Evolutionary conservation across 1,140 invertebrate genomes (phyloP).

Genomic region (Anagrus nilaparvatae): DNA sequence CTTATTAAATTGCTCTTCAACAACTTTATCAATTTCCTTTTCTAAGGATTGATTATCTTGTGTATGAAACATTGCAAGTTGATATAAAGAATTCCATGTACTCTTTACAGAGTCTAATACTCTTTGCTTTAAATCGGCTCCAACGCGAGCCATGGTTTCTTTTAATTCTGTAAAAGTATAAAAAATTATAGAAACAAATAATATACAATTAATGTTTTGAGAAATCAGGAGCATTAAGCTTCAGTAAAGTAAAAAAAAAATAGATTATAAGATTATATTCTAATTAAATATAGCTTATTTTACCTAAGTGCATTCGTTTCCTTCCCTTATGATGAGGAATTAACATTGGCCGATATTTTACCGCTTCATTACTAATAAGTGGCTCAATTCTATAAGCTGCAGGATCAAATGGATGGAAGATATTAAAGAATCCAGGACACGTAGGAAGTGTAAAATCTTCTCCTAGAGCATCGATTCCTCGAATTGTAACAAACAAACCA

Average conservation of each 20-base stretch:
- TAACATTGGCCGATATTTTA: constrained; percentile 66
- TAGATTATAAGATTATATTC: background rate
- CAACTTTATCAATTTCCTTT: constrained; percentile 50
- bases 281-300: constrained; percentile 15
- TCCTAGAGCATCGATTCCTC: constrained; percentile 79
- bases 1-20: constrained; percentile 43
- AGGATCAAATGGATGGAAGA: constrained; percentile 95
- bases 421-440: constrained; percentile 87
- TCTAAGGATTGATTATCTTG: constrained; percentile 37
- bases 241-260: background rate
- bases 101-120: constrained; percentile 76
- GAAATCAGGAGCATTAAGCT: too few relatives aligned
- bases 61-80: constrained; percentile 42
- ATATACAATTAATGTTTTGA: background rate
- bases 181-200: background rate
- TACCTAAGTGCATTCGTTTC: constrained; percentile 92
- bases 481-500: constrained; percentile 89
- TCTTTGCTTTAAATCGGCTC: constrained; percentile 83
- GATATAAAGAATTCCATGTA: constrained; percentile 83
- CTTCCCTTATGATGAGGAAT: constrained; percentile 96
- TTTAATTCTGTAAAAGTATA: constrained; percentile 61
- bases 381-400: constrained; percentile 92
- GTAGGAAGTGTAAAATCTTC: constrained; percentile 79
- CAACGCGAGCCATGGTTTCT: constrained; percentile 83
- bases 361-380: constrained; percentile 67